These are phyloP conservation scores for Pollenia labialis DNA, from an alignment of 2,888 invertebrate genomes.

Conservation along the genomic window DNA sequence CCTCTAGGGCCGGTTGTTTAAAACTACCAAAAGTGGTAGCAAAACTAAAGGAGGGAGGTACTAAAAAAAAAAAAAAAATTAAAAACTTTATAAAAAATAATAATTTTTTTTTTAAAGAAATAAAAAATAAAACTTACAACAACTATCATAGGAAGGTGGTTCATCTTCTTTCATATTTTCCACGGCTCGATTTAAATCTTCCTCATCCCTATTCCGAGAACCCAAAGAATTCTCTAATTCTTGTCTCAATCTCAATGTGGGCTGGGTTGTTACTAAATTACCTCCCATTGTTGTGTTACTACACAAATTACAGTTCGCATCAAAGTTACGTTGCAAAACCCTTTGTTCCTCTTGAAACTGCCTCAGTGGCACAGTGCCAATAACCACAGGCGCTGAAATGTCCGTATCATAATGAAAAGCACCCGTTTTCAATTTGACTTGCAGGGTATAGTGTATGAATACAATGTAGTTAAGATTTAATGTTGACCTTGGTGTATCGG, in stretches of 20 bases:
- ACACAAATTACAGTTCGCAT: constrained; percentile 56
- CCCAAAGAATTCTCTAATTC: constrained; percentile 60
- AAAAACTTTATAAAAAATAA: neutral
- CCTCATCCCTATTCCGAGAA: constrained; percentile 70
- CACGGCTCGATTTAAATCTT: constrained; percentile 74
- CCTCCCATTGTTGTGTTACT: constrained; percentile 32
- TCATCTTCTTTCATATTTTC: constrained; percentile 76
- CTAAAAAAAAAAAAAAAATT: constrained; percentile 68
- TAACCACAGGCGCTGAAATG: constrained; percentile 78
- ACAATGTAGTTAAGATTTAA: constrained; percentile 80
- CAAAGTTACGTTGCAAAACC: constrained; percentile 18
- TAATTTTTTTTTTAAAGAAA: neutral
- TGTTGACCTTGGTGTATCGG: constrained; percentile 89
- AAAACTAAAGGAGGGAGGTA: constrained; percentile 81
- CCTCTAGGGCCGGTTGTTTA: constrained; percentile 74
- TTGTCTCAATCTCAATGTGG: constrained; percentile 55
- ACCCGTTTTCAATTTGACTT: constrained; percentile 80
- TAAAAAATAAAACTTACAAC: constrained; percentile 76
- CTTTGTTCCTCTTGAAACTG: constrained; percentile 71
- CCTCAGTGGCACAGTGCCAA: constrained; percentile 79
- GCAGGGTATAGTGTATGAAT: constrained; percentile 80
- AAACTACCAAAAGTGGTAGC: constrained; percentile 79
- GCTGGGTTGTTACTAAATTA: constrained; percentile 68
- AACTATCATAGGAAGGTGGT: constrained; percentile 81
- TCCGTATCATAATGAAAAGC: constrained; percentile 80